Conservation (phyloP, 1,140 invertebrate species). For the Papilio helenus region DNA sequence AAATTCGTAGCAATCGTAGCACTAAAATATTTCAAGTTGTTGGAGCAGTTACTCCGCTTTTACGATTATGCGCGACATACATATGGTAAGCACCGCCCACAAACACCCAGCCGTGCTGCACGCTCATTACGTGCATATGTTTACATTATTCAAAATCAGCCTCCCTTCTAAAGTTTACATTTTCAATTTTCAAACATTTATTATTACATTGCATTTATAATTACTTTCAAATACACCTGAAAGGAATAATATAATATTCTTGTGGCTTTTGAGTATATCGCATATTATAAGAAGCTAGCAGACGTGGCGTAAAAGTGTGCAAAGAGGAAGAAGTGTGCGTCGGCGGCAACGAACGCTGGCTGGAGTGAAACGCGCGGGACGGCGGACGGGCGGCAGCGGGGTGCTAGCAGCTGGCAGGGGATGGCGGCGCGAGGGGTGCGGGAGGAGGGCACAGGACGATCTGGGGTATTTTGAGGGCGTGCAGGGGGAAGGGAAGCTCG, state of each 20-base stretch:
- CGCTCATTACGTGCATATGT: conserved; percentile 30
- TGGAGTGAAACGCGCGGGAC: conserved; percentile 26
- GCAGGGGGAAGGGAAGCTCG: conserved; percentile 47
- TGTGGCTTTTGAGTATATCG: conserved; percentile 24
- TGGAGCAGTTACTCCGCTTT: conserved; percentile 39
- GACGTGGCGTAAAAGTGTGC: conserved; percentile 18
- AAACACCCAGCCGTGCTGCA: conserved; percentile 32
- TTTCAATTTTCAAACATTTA: not conserved
- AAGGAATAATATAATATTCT: conserved; percentile 8
- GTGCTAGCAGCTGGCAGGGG: conserved; percentile 37
- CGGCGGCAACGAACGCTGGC: conserved; percentile 22
- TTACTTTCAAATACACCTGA: not conserved
- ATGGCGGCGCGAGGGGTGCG: conserved; percentile 47
- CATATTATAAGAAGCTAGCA: conserved; percentile 28
- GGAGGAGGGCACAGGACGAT: conserved; percentile 46
- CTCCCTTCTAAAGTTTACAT: conserved; percentile 5
- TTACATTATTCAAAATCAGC: conserved; percentile 26
- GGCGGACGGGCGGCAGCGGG: not conserved
- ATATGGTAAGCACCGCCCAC: conserved; percentile 32
- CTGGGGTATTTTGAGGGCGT: conserved; percentile 30
- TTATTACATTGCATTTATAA: not conserved
- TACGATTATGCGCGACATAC: conserved; percentile 39
- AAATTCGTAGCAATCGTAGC: conserved; percentile 36
- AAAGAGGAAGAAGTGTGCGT: conserved; percentile 28
- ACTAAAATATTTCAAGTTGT: conserved; percentile 34